Evolutionary conservation across 2,797 vertebrate species (phyloP), one percentile per base, ranked within the genome.

Genomic region (Diplodus puntazzo): DNA sequence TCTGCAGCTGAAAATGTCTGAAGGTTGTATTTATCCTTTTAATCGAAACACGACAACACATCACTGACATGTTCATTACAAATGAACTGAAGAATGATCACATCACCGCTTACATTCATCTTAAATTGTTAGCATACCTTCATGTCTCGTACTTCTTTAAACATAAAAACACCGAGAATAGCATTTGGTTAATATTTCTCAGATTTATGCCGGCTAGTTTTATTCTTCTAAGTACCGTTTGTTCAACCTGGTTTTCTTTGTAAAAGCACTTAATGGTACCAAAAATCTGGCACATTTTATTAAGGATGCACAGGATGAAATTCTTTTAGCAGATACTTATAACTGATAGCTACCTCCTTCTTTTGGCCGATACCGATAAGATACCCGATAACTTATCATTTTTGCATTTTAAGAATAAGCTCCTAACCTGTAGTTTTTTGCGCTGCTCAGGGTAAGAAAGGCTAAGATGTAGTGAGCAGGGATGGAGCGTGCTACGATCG

Each of bases 1-100:
- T 75, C 21, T 25, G 39, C 81, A 77, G 75, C 80, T 86, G 17
- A 81, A 52, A 75, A 64, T 45, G 59, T 76, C 18, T 76, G 70
- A 58, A 48, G 34, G 17, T 17, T 68, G 4, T 67, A 1, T 84
- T 45, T 55, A 59, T 69, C 55, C 23, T 58, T 11, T 14, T 25
- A 25, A 20, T 50, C 1, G 8, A 66, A 53, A 45, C 16, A 23
- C 5, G 12, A 45, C 58, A 52, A 18, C 10, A 11, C 18, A 11
- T 57, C 11, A 52, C 3, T 27, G 3, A 52, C 3, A n/a, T 30
- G 25, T 45, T 4, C 12, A 27, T n/a, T 16, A 12, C 12, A 59
- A 65, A 65, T 62, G 0, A 61, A 58, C 8, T 23, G 13, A 43
- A 9, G 25, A 45, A n/a, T 4, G 21, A 4, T 0, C 7, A 7